Conservation (phyloP, 2,888 invertebrate species). For the Epinotia demarniana region DNA sequence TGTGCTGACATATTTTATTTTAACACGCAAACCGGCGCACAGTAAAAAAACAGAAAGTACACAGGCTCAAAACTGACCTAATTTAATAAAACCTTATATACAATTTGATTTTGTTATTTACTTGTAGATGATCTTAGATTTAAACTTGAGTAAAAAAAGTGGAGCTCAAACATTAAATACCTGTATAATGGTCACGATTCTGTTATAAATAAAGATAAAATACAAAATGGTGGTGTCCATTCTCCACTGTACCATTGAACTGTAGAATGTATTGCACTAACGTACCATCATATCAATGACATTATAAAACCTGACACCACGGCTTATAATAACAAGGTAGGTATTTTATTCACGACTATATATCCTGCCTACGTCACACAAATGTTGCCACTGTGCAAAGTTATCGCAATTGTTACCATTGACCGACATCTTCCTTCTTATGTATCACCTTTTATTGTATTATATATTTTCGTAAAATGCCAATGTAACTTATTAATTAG, state of each 20-base stretch:
- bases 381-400: not conserved
- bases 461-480: not conserved
- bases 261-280: not conserved
- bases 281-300: not conserved
- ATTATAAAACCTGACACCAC: too few relatives aligned
- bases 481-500: not conserved
- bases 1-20: not conserved
- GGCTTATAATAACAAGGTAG: not conserved
- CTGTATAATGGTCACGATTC: not conserved
- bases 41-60: not conserved
- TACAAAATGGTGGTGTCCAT: not conserved
- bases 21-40: not conserved
- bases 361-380: too few relatives aligned
- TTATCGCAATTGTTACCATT: too few relatives aligned
- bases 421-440: too few relatives aligned
- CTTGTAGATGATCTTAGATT: not conserved
- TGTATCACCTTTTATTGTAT: not conserved
- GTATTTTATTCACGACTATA: not conserved
- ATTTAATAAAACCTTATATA: not conserved
- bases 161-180: not conserved
- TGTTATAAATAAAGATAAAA: not conserved
- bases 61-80: not conserved
- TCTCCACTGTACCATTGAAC: not conserved
- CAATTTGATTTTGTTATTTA: not conserved
- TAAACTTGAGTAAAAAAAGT: too few relatives aligned